Evolutionary conservation across 2,888 invertebrate species (phyloP), one percentile per base, ranked within the genome.

Genomic region (Chrysina gloriosa): DNA sequence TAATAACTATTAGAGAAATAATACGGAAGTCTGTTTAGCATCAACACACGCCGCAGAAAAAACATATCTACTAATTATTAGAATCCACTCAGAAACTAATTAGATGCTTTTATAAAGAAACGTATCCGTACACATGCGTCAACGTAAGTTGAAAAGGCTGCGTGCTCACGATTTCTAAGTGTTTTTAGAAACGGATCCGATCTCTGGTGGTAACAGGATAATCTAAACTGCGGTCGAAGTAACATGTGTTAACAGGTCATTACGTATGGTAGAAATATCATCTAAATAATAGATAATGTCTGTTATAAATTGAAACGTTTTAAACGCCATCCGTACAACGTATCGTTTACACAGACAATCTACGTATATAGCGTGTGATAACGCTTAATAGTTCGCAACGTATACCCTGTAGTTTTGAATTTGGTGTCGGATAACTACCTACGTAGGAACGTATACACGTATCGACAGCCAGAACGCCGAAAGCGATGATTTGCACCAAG

Each of bases 171-270:
- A n/a, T 31, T 52, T 52, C 16, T 52, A 52, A 58, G 58, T 39
- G 58, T 36, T 56, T 45, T 56, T 23, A 45, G 56, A 50, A 68
- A 47, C 48, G 36, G 27, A 68, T 58, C 65, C 48, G 64, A 39
- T 56, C 66, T 45, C 14, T 54, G 56, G 58, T 45, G 47, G 50
- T 65, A 64, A 65, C 42, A 65, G 50, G 16, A 61, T 58, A 48
- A 68, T 68, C 68, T 65, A 65, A 65, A 68, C 54, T 58, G 16
- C 54, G 47, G 58, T 45, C 58, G 34, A 58, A 58, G 50, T 48
- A 50, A 63, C 68, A 68, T 65, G 56, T 68, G 68, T 65, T 68
- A 67, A 68, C 68, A 65, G 61, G 52, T 65, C 56, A 61, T 68
- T 68, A 68, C 27, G 54, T 52, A 47, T 63, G 29, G 65, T 47